phyloP scores from a whole-genome alignment of 2,797 vertebrate genomes.

The Amniataba percoides region DNA sequence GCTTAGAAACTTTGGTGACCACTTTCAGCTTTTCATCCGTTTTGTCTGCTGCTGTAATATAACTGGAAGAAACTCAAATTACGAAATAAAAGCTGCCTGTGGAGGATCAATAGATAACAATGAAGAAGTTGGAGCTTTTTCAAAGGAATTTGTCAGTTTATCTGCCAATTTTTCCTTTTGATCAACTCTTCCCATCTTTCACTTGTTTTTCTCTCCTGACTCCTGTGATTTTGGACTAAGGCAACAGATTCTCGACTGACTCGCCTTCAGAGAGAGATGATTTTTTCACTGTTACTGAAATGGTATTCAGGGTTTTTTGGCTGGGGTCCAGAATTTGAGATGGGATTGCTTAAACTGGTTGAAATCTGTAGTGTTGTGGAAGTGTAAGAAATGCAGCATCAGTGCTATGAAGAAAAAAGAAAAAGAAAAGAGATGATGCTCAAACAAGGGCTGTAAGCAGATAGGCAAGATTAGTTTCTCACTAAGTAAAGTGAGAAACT shows the following conservation, averaged over 20 bases:
- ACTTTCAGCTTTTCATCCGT: neutral
- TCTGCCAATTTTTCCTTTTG: conserved; percentile 17
- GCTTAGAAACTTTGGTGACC: neutral
- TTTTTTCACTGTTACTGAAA: conserved; percentile 31
- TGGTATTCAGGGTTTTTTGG: neutral
- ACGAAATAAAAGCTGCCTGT: conserved; percentile 16
- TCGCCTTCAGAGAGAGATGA: conserved; percentile 13
- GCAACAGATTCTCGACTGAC: conserved; percentile 30
- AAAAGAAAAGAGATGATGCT: conserved; percentile 6
- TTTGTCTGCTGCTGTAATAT: conserved; percentile 2
- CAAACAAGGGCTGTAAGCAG: conserved; percentile 30
- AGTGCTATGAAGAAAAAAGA: conserved; percentile 3
- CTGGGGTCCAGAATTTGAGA: too few relatives aligned
- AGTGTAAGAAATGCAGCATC: conserved; percentile 14
- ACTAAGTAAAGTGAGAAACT: conserved; percentile 39
- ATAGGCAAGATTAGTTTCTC: conserved; percentile 23
- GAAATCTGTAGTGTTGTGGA: conserved; percentile 9
- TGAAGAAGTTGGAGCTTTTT: conserved; percentile 18
- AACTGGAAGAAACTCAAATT: conserved; percentile 24
- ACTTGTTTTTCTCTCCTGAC: conserved; percentile 1
- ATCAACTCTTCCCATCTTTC: conserved; percentile 22
- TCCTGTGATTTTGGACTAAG: conserved; percentile 25
- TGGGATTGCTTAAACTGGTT: neutral
- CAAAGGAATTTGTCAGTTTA: conserved; percentile 31
- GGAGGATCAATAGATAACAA: neutral